Base-by-base conservation (phyloP, 2,113 vertebrate species). In the Procavia capensis region DNA sequence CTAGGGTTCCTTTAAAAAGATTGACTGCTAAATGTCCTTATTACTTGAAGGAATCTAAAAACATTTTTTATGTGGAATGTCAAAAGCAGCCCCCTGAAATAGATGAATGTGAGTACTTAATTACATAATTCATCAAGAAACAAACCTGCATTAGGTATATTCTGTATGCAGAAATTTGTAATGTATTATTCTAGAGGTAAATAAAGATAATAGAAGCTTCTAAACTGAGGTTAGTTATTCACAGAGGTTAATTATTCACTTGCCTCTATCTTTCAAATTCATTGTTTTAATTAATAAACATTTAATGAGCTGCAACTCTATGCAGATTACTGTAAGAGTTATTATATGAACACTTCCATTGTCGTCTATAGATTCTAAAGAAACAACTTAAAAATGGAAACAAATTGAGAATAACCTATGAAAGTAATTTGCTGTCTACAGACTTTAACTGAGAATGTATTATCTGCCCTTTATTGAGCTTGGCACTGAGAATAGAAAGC, bases 121-220 rank as follows among this genome's bases (percentile, higher is more conserved):
- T 96, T 92, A 34, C 81, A 50, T 84, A 70, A 86, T 82, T 85
- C 83, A 87, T 85, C 81, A 93, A 90, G 47, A 70, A 90, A n/a
- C n/a, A n/a, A n/a, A 78, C 68, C 45, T 75, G 1, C 66, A 54
- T 66, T 25, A 1, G 89, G 5, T 3, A 85, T 31, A 41, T 76
- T 94, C 31, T 85, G 0, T 76, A 82, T 83, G 74, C 34, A 83
- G 41, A 93, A 91, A 88, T 80, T 24, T 72, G 17, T 22, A 92
- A 0, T 70, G 17, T 45, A 5, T 90, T 94, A 57, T 87, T 41
- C 20, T 29, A 75, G 70, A 39, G 25, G 22, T 22, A 72, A 72
- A 39, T 72, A 39, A 39, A n/a, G 25, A 22, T n/a, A 39, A 72
- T 22, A 39, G 70, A 70, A 72, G n/a, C 70, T 72, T 72, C 36